Percentiles rank a stretch among this genome's conserved stretches.
Conservation (phyloP, 2,797 vertebrate species). For the Cyclura pinguis region DNA sequence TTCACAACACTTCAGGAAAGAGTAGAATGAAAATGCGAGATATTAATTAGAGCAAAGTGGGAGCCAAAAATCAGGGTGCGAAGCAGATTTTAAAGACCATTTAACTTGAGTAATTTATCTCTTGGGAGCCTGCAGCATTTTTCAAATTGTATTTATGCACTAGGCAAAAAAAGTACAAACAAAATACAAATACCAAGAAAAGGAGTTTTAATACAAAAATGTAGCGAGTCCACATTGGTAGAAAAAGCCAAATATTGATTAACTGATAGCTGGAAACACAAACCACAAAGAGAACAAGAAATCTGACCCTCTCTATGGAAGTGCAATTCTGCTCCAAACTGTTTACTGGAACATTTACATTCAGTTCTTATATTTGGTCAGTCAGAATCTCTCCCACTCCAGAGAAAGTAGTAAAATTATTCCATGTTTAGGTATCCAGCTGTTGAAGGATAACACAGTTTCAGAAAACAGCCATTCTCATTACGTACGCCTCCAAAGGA, state of each 20-base stretch:
- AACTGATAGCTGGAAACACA: neutral
- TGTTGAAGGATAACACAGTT: neutral
- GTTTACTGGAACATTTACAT: neutral
- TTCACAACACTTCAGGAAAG: constrained; percentile 48
- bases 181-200: constrained; percentile 43
- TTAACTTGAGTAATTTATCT: constrained; percentile 70
- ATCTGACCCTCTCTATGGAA: neutral
- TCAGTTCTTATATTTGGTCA: neutral
- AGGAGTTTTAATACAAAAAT: constrained; percentile 46
- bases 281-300: neutral
- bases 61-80: constrained; percentile 40
- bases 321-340: neutral
- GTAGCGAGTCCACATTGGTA: neutral
- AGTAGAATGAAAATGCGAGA: constrained; percentile 7
- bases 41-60: constrained; percentile 64
- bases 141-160: constrained; percentile 40
- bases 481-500: neutral
- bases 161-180: constrained; percentile 21
- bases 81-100: constrained; percentile 71
- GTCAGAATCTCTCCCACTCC: neutral
- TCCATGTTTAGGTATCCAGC: neutral
- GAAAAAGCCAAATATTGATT: neutral
- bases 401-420: neutral
- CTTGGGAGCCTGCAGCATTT: constrained; percentile 59
- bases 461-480: neutral